Evolutionary conservation across 2,113 vertebrate genomes (phyloP), one percentile per base, ranked within the genome.

Genomic region (Sarotherodon lohbergeri): DNA sequence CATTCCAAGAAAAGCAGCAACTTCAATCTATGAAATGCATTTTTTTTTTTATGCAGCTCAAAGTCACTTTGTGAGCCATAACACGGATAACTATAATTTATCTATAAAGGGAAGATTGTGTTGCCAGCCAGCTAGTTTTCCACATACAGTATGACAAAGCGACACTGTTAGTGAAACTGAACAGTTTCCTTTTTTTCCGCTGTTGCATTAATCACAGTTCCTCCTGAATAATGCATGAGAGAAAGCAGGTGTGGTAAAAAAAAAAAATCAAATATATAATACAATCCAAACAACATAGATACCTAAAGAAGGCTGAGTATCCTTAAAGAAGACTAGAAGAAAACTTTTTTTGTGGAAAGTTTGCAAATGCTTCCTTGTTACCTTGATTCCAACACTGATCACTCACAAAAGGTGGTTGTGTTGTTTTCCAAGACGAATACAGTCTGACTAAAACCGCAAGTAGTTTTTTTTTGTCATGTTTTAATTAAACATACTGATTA

Each of bases 141-240:
- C 66, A 59, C 22, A 41, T 68, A 39, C 19, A 66, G 34, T 22
- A n/a, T 84, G 59, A 88, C 73, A 80, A 52, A 86, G 50, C 19
- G 63, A 89, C 19, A 50, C 43, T 34, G 73, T 78, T 78, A 34
- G 56, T 88, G 61, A 84, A 84, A 63, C 34, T 59, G 81, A 88
- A 84, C 48, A 61, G 80, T 89, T 90, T 55, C 50, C 41, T 81
- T 48, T 85, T 55, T 87, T 90, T 85, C 79, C 52, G 80, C 76
- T 61, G 55, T 52, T 36, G 83, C 24, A 81, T 87, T 79, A 29
- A 92, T 91, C 81, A 73, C 5, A 83, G 83, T 39, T 85, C n/a
- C 12, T 48, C 10, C 76, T 90, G 46, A 88, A 86, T 88, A 85
- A 85, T 86, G 71, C 16, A 88, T 78, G 17, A 79, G 13, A 57